These are phyloP conservation scores for Marronus borbonicus DNA, from an alignment of 2,888 invertebrate genomes.

Conservation along the genomic window DNA sequence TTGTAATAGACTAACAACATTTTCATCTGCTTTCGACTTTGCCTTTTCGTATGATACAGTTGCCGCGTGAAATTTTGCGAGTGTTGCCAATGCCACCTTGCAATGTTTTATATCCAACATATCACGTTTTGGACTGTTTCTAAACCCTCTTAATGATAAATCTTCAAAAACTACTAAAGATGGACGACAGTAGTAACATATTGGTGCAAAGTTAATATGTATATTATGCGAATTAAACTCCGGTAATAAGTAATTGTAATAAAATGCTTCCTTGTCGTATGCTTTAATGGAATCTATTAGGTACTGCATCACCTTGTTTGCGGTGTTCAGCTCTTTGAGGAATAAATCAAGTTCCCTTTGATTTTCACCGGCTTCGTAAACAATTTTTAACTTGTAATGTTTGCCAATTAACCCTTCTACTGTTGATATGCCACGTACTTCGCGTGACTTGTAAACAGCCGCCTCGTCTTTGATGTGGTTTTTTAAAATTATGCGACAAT, in stretches of 20 bases:
- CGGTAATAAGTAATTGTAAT: conserved; percentile 59
- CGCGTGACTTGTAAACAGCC: conserved; percentile 49
- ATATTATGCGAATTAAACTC: conserved; percentile 57
- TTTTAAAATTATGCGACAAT: conserved; percentile 52
- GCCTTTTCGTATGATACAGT: conserved; percentile 71
- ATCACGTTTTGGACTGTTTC: conserved; percentile 60
- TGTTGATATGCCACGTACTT: conserved; percentile 53
- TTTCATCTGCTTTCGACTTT: conserved; percentile 56
- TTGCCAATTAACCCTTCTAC: conserved; percentile 57
- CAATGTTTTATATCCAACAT: conserved; percentile 71
- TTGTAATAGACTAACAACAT: conserved; percentile 56
- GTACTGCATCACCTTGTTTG: conserved; percentile 56
- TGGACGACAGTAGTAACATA: conserved; percentile 60
- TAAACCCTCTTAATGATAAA: conserved; percentile 57
- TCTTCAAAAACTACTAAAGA: conserved; percentile 62
- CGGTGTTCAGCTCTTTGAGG: conserved; percentile 59
- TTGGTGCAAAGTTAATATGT: conserved; percentile 59
- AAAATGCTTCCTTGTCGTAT: conserved; percentile 63
- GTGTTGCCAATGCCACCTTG: conserved; percentile 69
- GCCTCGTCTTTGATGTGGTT: conserved; percentile 48
- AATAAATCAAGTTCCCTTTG: conserved; percentile 55
- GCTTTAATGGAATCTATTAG: conserved; percentile 56
- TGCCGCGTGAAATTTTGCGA: conserved; percentile 73
- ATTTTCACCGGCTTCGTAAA: conserved; percentile 46
- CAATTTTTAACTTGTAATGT: conserved; percentile 55